These are phyloP conservation scores for Tamias sibiricus DNA, from an alignment of 2,113 vertebrate species.

Conservation along the genomic window DNA sequence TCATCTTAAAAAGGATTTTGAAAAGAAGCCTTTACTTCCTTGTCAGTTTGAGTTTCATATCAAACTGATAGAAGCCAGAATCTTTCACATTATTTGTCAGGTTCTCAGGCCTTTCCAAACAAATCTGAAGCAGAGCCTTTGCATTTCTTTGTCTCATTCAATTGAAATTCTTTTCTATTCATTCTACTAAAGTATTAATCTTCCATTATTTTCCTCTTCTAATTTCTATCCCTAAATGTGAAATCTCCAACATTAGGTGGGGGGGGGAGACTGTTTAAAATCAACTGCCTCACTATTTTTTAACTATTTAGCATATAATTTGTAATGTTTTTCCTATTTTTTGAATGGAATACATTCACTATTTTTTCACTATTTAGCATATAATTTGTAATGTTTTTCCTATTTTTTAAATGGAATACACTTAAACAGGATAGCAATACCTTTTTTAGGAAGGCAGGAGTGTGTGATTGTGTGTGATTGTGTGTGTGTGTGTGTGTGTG, in stretches of 20 bases:
- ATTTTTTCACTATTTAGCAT: neutral
- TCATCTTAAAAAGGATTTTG: constrained; percentile 10
- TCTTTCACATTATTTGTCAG: constrained; percentile 53
- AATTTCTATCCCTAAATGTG: neutral
- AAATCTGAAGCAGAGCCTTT: constrained; percentile 60
- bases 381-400: neutral
- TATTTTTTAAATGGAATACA: neutral
- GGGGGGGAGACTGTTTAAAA: neutral
- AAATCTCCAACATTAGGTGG: neutral
- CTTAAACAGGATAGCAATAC: neutral
- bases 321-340: neutral
- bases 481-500: neutral
- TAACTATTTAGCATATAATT: neutral
- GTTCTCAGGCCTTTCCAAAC: constrained; percentile 60
- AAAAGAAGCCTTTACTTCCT: neutral
- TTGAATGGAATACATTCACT: neutral
- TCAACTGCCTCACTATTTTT: neutral
- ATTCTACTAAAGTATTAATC: neutral
- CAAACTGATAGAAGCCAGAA: constrained; percentile 37
- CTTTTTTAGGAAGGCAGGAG: neutral
- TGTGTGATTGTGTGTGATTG: neutral
- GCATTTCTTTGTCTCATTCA: neutral
- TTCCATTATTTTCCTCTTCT: neutral
- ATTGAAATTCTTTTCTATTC: neutral
- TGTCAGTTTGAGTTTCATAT: neutral